Percentiles rank a stretch among this genome's conserved stretches.
Evolutionary conservation across 2,797 vertebrate genomes (phyloP).

Genomic region (Lateolabrax maculatus): DNA sequence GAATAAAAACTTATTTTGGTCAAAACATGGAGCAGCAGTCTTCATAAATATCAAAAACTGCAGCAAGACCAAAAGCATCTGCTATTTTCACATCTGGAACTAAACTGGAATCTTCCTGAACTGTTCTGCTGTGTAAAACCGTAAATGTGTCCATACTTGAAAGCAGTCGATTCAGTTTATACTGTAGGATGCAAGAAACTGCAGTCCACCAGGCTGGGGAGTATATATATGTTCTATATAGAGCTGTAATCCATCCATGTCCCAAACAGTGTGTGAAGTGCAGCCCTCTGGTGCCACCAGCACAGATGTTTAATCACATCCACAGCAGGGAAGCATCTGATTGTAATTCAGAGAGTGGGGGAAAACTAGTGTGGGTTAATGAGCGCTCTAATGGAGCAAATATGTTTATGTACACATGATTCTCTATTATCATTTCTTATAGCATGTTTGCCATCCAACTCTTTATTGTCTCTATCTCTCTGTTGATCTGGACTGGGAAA

Average conservation of each 20-base stretch:
- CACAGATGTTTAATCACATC: constrained; percentile 66
- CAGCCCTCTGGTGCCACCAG: constrained; percentile 35
- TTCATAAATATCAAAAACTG: constrained; percentile 4
- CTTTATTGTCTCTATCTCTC: no score
- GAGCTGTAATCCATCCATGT: constrained; percentile 56
- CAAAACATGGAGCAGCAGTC: neutral
- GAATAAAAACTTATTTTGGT: constrained; percentile 8
- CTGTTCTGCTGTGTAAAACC: constrained; percentile 20
- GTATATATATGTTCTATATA: constrained; percentile 23
- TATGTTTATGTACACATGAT: constrained; percentile 11
- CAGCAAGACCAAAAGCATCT: neutral
- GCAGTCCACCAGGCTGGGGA: constrained; percentile 7
- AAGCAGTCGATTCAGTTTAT: constrained; percentile 23
- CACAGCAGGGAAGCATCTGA: constrained; percentile 51
- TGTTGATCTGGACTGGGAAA: no score
- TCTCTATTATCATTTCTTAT: neutral
- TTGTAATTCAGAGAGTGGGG: constrained; percentile 31
- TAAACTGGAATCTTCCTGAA: constrained; percentile 4
- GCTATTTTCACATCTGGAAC: constrained; percentile 12
- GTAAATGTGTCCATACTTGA: constrained; percentile 1
- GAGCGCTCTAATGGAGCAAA: constrained; percentile 21
- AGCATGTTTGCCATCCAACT: neutral
- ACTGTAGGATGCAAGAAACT: constrained; percentile 6
- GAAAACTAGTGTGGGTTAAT: neutral
- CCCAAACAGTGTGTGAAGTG: constrained; percentile 23